A percentile compares a stretch with the other conserved stretches of the same genome.
Evolutionary conservation across 2,888 invertebrate genomes (phyloP).

Genomic region (Diachrysia chrysitis): DNA sequence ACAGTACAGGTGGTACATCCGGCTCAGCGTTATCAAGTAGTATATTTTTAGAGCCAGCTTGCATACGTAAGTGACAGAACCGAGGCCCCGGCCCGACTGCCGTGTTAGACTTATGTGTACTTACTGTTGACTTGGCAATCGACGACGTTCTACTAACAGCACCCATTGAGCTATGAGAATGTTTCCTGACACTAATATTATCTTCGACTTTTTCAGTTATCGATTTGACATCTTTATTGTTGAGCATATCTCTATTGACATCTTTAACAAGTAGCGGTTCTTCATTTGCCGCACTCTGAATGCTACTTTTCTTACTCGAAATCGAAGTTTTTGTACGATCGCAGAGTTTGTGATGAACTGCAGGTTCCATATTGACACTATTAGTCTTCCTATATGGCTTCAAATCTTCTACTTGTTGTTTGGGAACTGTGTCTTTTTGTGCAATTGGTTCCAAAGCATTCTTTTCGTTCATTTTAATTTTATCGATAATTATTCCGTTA

Average conservation of each 20-base stretch:
- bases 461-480: conserved; percentile 67
- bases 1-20: conserved; percentile 92
- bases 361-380: conserved; percentile 79
- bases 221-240: conserved; percentile 70
- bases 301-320: conserved; percentile 83
- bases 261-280: conserved; percentile 76
- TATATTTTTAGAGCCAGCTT: conserved; percentile 94
- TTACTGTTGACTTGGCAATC: conserved; percentile 85
- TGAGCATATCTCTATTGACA: conserved; percentile 48
- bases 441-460: conserved; percentile 60
- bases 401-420: conserved; percentile 66
- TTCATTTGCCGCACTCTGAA: conserved; percentile 76
- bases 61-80: conserved; percentile 93
- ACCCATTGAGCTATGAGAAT: conserved; percentile 85
- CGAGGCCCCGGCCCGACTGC: conserved; percentile 91
- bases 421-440: conserved; percentile 64
- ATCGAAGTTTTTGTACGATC: conserved; percentile 85
- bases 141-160: conserved; percentile 85
- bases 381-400: conserved; percentile 71
- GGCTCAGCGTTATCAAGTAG: conserved; percentile 94
- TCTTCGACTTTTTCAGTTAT: conserved; percentile 71
- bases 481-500: conserved; percentile 64
- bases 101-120: conserved; percentile 85
- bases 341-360: conserved; percentile 90
- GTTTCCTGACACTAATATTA: conserved; percentile 73